phyloP scores from a whole-genome alignment of 2,113 vertebrate species.

The Tauraco erythrolophus region DNA sequence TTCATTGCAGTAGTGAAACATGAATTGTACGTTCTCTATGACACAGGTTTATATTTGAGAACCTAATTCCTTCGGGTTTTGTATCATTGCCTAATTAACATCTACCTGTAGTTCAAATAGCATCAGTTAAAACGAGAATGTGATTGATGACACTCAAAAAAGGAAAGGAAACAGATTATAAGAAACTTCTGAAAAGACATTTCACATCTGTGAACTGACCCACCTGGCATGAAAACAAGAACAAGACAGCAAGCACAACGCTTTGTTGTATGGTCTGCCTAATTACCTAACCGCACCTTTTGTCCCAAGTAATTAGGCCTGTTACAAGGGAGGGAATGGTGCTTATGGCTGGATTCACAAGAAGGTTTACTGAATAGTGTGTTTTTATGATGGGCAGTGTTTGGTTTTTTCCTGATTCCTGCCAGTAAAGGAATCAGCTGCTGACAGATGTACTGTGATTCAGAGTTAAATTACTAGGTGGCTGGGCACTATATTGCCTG shows the following conservation, averaged over 20 bases:
- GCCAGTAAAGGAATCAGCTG: neutral
- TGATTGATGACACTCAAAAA: neutral
- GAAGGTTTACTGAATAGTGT: neutral
- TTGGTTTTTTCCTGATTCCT: neutral
- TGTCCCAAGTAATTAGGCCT: neutral
- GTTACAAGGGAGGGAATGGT: neutral
- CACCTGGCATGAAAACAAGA: neutral
- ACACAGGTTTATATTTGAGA: neutral
- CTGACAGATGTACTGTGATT: neutral
- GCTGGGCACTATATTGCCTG: neutral
- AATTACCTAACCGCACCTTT: neutral
- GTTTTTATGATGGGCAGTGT: neutral
- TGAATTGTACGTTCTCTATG: neutral
- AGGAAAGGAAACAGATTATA: neutral
- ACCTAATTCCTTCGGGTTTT: neutral
- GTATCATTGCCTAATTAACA: neutral
- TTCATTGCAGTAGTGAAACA: neutral
- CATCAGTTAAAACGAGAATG: neutral
- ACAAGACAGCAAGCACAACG: neutral
- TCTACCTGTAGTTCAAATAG: neutral
- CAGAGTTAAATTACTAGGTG: neutral
- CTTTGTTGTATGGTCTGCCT: conserved; percentile 47
- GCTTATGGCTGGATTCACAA: neutral
- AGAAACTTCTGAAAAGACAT: neutral
- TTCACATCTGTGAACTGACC: neutral